Base-by-base conservation (phyloP, 2,797 vertebrate species). In the Gymnothorax javanicus region DNA sequence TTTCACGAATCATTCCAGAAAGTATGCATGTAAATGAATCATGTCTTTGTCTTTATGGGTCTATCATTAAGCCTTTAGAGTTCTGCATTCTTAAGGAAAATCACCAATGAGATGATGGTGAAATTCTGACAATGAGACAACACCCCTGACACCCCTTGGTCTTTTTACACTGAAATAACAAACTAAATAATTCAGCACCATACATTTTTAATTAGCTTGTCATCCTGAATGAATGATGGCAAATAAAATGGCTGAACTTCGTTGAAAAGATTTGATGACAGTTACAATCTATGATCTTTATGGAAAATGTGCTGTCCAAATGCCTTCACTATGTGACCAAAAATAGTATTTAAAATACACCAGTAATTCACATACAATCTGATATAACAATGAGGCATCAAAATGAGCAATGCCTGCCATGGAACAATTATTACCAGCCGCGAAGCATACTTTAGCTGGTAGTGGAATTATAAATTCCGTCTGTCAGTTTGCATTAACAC, bases 101-200 rank as follows among this genome's bases (percentile, higher is more conserved):
- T 57, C 12, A 62, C 59, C 50, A 77, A 82, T 67, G 17, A 27
- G 59, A 54, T 12, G 73, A 73, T 81, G 56, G 64, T 71, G 50
- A 85, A 83, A 88, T 83, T 91, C 91, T 94, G 94, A 94, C 94
- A 95, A 94, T 94, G 92, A 93, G 93, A 93, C 92, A 95, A 93
- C 92, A 90, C 90, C 87, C 79, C 84, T 23, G 82, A 93, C 89
- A 83, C 84, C 83, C 75, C 86, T 85, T 83, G 67, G 82, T 73
- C 57, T 84, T 23, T 91, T 92, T 92, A 91, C 89, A 89, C 93
- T 94, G 93, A 94, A 95, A 95, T 93, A 95, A 95, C 94, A 94
- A 92, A 91, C 89, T 95, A 94, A 95, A 95, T 95, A 94, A 95
- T 95, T 95, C 92, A 95, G 89, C 92, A 88, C 83, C 90, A 94